A percentile compares a stretch with the other conserved stretches of the same genome.
phyloP scores from a whole-genome alignment of 2,797 vertebrate genomes.

The Betta splendens region DNA sequence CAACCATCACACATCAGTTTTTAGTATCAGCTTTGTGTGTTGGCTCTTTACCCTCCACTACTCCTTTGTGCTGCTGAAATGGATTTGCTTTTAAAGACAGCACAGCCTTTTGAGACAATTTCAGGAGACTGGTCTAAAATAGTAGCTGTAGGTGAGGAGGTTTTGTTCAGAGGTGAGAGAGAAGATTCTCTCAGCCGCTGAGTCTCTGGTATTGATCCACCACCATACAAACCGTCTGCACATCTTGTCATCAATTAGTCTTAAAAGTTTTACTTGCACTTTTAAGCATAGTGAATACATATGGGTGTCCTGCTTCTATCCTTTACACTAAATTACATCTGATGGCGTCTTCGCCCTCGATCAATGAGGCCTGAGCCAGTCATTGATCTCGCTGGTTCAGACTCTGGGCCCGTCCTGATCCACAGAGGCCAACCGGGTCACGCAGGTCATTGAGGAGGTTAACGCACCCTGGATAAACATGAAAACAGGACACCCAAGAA shows the following conservation, averaged over 20 bases:
- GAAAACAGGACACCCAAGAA: slow-evolving; percentile 18
- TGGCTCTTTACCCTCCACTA: slow-evolving; percentile 32
- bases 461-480: slow-evolving; percentile 56
- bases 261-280: slow-evolving; percentile 30
- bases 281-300: slow-evolving; percentile 20
- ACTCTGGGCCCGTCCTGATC: slow-evolving; percentile 52
- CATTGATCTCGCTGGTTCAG: slow-evolving; percentile 69
- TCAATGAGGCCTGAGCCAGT: slow-evolving; percentile 62
- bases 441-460: slow-evolving; percentile 71
- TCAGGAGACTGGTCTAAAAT: slow-evolving; percentile 24
- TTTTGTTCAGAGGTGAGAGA: slow-evolving; percentile 53
- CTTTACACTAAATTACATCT: slow-evolving; percentile 43
- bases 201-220: slow-evolving; percentile 44
- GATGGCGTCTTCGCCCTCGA: slow-evolving; percentile 61
- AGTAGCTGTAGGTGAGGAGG: slow-evolving; percentile 33
- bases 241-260: slow-evolving; percentile 38
- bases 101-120: slow-evolving; percentile 39
- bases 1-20: slow-evolving; percentile 18
- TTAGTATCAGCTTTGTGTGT: slow-evolving; percentile 33
- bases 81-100: slow-evolving; percentile 60
- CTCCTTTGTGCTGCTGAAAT: slow-evolving; percentile 51
- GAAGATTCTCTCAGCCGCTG: slow-evolving; percentile 34
- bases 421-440: slow-evolving; percentile 44
- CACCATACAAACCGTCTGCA: slow-evolving; percentile 11
- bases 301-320: slow-evolving; percentile 39